These are phyloP conservation scores for Crocuta crocuta DNA, from an alignment of 2,113 vertebrate species.

Conservation along the genomic window DNA sequence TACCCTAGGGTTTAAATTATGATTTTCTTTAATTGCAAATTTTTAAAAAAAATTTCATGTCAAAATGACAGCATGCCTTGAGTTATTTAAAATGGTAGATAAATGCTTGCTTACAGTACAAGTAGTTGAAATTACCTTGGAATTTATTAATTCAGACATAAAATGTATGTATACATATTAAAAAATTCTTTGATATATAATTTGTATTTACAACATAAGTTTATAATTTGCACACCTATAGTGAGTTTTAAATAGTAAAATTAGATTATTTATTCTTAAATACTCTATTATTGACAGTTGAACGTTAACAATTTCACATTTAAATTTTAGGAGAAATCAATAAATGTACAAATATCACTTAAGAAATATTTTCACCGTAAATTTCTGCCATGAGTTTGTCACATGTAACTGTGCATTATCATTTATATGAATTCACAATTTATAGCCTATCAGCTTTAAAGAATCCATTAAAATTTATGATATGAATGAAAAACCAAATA, in stretches of 20 bases:
- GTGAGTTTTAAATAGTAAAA: neutral
- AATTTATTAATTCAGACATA: slow-evolving; percentile 33
- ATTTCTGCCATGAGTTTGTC: slow-evolving; percentile 16
- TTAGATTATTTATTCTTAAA: neutral
- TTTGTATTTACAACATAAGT: neutral
- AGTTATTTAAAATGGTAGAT: neutral
- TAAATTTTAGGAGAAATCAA: neutral
- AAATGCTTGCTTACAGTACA: neutral
- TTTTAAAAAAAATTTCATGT: neutral
- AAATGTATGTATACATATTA: neutral
- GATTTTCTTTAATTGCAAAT: neutral
- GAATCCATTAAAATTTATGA: slow-evolving; percentile 53
- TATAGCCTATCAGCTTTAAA: slow-evolving; percentile 54
- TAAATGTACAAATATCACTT: neutral
- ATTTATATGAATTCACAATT: slow-evolving; percentile 60
- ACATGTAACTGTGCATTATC: neutral
- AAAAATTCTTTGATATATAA: neutral
- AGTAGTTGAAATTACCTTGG: neutral
- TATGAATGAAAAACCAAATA: slow-evolving; percentile 47
- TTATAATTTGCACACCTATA: neutral
- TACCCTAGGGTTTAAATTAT: neutral
- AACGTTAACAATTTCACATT: neutral
- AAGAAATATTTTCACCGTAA: slow-evolving; percentile 1
- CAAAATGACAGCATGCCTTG: neutral
- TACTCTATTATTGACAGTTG: neutral